A percentile compares a stretch with the other conserved stretches of the same genome.
phyloP scores from a whole-genome alignment of 2,888 invertebrate species.

The Incurvaria masculella region DNA sequence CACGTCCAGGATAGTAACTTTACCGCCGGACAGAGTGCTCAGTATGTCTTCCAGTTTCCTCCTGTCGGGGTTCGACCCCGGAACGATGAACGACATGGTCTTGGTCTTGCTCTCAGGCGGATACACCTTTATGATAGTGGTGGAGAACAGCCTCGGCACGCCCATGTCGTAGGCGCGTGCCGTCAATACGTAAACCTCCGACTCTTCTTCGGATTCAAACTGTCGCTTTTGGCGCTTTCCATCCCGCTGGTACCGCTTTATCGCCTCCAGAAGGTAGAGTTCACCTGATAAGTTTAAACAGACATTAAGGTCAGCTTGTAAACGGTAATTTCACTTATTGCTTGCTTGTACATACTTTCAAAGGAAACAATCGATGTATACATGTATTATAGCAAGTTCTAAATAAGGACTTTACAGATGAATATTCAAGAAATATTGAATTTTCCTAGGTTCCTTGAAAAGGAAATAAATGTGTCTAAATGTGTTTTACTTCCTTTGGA shows the following conservation, averaged over 20 bases:
- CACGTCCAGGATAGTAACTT: constrained; percentile 71
- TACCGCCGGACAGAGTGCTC: constrained; percentile 74
- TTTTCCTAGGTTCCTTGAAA: too few relatives aligned
- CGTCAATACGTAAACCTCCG: constrained; percentile 62
- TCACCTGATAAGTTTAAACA: constrained; percentile 62
- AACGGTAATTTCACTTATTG: too few relatives aligned
- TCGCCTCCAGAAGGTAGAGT: constrained; percentile 57
- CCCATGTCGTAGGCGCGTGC: constrained; percentile 84
- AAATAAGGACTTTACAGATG: too few relatives aligned
- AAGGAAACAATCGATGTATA: too few relatives aligned
- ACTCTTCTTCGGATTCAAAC: constrained; percentile 38
- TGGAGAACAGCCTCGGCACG: constrained; percentile 70
- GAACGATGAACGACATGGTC: constrained; percentile 79
- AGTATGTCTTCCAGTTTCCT: constrained; percentile 71
- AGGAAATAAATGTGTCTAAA: too few relatives aligned
- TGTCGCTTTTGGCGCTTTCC: constrained; percentile 48
- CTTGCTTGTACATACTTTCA: too few relatives aligned
- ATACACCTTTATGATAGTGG: constrained; percentile 71
- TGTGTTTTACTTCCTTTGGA: too few relatives aligned
- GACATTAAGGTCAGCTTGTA: too few relatives aligned
- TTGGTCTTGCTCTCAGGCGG: constrained; percentile 73
- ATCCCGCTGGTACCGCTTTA: constrained; percentile 44
- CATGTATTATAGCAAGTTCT: too few relatives aligned
- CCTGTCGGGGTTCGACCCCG: constrained; percentile 72
- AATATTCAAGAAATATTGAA: too few relatives aligned